Percentiles rank a stretch among this genome's conserved stretches.
These are phyloP conservation scores for Dendropsophus ebraccatus DNA, from an alignment of 2,113 vertebrate genomes.

Conservation along the genomic window DNA sequence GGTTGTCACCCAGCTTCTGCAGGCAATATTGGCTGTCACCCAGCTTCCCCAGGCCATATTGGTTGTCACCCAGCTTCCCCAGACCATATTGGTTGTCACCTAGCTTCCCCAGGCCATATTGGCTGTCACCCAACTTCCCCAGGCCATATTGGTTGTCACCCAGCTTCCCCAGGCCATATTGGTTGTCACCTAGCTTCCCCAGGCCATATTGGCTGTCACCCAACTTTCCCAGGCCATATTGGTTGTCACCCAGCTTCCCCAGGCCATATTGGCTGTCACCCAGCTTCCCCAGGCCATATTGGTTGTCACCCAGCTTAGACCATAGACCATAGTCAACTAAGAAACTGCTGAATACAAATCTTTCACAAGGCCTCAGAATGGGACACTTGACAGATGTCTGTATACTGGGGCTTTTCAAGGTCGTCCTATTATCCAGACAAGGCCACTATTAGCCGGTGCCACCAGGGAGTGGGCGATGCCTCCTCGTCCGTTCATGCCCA, in stretches of 20 bases:
- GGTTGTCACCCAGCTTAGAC: neutral
- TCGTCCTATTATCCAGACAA: neutral
- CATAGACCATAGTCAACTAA: neutral
- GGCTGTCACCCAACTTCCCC: no score
- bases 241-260: no score
- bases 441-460: neutral
- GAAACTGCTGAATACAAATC: neutral
- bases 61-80: no score
- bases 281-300: neutral
- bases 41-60: no score
- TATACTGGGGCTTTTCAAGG: neutral
- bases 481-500: neutral
- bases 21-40: neutral
- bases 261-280: no score
- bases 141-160: no score
- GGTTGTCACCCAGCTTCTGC: neutral
- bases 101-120: no score
- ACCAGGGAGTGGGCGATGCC: conserved; percentile 3
- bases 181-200: no score
- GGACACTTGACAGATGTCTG: neutral
- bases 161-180: no score
- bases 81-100: no score
- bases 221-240: no score
- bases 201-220: no score
- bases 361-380: neutral